phyloP scores from a whole-genome alignment of 1,140 invertebrate genomes.

The Drosophila nasuta region DNA sequence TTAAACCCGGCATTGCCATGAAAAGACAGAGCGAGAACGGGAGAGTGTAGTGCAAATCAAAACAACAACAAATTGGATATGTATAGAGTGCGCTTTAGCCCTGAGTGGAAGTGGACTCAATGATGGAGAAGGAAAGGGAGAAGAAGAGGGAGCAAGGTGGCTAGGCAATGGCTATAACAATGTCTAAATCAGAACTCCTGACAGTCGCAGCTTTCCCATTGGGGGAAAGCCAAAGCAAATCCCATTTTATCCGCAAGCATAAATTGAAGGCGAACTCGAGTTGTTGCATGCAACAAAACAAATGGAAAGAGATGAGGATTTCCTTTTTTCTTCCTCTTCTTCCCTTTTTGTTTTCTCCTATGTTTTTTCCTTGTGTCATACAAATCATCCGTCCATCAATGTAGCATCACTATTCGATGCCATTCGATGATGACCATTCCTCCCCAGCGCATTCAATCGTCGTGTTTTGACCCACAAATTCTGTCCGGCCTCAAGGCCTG shows the following conservation, averaged over 20 bases:
- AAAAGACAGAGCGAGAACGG: not conserved
- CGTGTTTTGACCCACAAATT: constrained; percentile 68
- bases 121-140: not conserved
- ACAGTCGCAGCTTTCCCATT: constrained; percentile 33
- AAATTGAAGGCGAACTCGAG: constrained; percentile 79
- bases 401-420: constrained; percentile 23
- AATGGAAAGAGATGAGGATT: constrained; percentile 13
- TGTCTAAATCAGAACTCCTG: constrained; percentile 69
- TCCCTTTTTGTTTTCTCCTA: not conserved
- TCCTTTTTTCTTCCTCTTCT: not conserved
- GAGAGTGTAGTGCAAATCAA: constrained; percentile 70
- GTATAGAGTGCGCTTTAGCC: constrained; percentile 57
- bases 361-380: constrained; percentile 54
- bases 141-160: not conserved
- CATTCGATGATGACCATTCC: constrained; percentile 38
- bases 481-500: not conserved
- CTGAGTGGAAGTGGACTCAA: constrained; percentile 31
- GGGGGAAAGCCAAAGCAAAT: constrained; percentile 66
- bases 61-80: constrained; percentile 80
- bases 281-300: constrained; percentile 67
- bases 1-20: constrained; percentile 13
- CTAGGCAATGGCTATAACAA: constrained; percentile 50
- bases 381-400: constrained; percentile 68
- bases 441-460: constrained; percentile 71
- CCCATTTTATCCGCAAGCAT: constrained; percentile 83